Conservation (phyloP, 2,797 vertebrate genomes). For the Serranus cabrilla region DNA sequence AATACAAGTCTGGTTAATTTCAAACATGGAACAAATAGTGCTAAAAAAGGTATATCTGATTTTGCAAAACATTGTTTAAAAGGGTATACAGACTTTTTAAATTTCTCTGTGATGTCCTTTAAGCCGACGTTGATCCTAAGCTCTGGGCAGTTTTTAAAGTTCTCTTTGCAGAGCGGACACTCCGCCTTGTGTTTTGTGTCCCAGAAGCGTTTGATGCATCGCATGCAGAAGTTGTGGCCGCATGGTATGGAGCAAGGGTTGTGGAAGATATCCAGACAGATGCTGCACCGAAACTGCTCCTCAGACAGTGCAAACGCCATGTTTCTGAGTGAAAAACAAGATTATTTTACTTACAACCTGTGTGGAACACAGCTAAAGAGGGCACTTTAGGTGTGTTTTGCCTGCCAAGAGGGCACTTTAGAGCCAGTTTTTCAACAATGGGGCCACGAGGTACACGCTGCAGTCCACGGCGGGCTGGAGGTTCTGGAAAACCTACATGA, state of each 20-base stretch:
- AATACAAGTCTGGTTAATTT: neutral
- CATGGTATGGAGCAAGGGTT: constrained; percentile 69
- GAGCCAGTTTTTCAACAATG: too few species aligned
- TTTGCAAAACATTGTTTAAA: neutral
- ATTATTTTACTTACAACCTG: neutral
- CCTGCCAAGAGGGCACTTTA: too few species aligned
- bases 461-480: too few species aligned
- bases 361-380: too few species aligned
- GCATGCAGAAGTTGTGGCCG: constrained; percentile 74
- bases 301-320: constrained; percentile 55
- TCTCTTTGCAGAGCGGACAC: constrained; percentile 75
- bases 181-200: neutral
- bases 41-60: neutral
- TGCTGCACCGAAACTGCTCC: constrained; percentile 69
- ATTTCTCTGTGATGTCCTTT: constrained; percentile 52
- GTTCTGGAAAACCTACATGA: too few species aligned
- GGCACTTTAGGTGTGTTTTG: too few species aligned
- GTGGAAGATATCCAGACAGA: constrained; percentile 70
- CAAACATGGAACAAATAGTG: neutral
- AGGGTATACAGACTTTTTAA: constrained; percentile 41
- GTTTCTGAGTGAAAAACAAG: neutral
- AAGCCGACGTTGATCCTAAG: constrained; percentile 65
- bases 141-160: constrained; percentile 41
- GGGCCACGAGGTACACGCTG: too few species aligned
- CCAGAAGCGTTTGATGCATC: constrained; percentile 68